Conservation (phyloP, 2,113 vertebrate genomes). For the Pachyramphus minor region DNA sequence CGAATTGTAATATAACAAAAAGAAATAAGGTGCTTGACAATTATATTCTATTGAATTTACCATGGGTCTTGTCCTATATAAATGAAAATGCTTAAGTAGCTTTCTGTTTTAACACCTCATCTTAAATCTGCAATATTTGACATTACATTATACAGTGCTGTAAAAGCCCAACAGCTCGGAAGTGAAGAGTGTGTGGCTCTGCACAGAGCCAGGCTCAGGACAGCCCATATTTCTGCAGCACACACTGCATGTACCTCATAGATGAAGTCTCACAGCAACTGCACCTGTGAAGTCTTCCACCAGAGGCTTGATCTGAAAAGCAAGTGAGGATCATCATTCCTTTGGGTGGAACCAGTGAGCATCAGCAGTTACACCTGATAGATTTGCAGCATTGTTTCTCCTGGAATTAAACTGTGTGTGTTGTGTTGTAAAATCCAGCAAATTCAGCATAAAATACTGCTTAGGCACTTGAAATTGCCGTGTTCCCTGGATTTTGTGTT, state of each 20-base stretch:
- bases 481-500: background rate
- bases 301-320: background rate
- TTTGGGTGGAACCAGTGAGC: rapidly evolving
- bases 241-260: background rate
- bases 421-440: background rate
- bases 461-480: background rate
- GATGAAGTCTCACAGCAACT: background rate
- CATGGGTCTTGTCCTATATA: background rate
- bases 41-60: background rate
- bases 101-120: background rate
- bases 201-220: background rate
- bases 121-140: background rate
- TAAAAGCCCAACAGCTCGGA: background rate
- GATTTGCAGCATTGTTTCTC: background rate
- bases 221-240: background rate
- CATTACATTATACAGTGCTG: background rate
- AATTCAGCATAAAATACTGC: background rate
- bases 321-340: background rate
- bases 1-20: background rate
- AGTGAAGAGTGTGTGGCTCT: background rate
- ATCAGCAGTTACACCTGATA: rapidly evolving
- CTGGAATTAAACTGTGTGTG: background rate
- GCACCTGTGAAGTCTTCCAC: background rate
- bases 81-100: background rate
- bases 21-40: background rate